Evolutionary conservation across 2,797 vertebrate genomes (phyloP), one percentile per base, ranked within the genome.

Genomic region (Fratercula arctica): DNA sequence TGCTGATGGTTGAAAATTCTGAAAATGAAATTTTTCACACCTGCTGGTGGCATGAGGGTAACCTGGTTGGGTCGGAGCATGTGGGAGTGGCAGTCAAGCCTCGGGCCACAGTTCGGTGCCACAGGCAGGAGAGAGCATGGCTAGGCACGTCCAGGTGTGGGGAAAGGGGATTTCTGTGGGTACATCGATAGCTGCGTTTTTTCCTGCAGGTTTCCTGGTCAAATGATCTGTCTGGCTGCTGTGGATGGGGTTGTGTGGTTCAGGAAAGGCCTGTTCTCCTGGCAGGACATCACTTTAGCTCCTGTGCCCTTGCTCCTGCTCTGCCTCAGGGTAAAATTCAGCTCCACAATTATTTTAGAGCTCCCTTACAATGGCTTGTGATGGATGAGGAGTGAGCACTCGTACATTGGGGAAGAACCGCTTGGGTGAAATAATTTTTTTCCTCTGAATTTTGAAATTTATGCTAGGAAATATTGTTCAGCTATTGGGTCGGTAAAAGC

Each of bases 361-460:
- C 17, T 82, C 41, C 35, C 28, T n/a, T 26, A 6, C 41, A 76
- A 31, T 1, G 3, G 26, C 14, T 33, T 66, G 31, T 11, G 20
- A n/a, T 56, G 59, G 53, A 50, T 39, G 41, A 76, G 28, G 59
- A 72, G 33, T 48, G 46, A 48, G 11, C 24, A 15, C 35, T n/a
- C 2, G 0, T 39, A 37, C 1, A 1, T 7, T 48, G 46, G 46
- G 46, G 46, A 48, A 48, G 48, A 78, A 68, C 33, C 1, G 1
- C 48, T 57, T 28, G 6, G 75, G 37, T 2, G 11, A 86, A 63
- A 5, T 20, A 6, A 16, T 31, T 56, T 20, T 72, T 70, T 41
- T 13, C 37, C 21, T 73, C 39, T 18, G 13, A 66, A 72, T 66
- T 50, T 19, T 82, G 41, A 73, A 43, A 53, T 68, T 78, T 76